Percentiles rank a stretch among this genome's conserved stretches.
phyloP scores from a whole-genome alignment of 2,888 invertebrate species.

The Cerastis leucographa region DNA sequence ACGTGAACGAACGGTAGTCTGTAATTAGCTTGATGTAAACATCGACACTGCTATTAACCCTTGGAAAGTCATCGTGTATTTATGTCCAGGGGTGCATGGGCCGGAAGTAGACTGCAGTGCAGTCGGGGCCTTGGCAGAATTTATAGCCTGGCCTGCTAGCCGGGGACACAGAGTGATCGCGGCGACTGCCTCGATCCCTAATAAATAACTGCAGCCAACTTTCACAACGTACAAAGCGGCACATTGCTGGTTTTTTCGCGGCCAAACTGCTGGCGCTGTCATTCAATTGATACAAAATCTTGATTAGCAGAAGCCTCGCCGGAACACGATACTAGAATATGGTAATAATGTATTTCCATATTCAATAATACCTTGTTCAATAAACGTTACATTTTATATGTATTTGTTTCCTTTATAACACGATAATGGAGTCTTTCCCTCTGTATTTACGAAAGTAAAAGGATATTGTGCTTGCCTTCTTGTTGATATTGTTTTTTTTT shows the following conservation, averaged over 20 bases:
- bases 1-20: neutral
- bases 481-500: conserved; percentile 58
- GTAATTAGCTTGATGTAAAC: conserved; percentile 49
- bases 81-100: conserved; percentile 78
- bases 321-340: conserved; percentile 35
- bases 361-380: conserved; percentile 43
- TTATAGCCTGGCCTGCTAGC: conserved; percentile 78
- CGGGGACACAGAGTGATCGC: conserved; percentile 80
- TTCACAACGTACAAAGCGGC: conserved; percentile 70
- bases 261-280: conserved; percentile 60
- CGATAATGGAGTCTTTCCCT: conserved; percentile 50
- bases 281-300: conserved; percentile 66
- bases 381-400: conserved; percentile 50
- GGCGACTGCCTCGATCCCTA: conserved; percentile 82
- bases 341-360: conserved; percentile 36
- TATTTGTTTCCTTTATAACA: conserved; percentile 47
- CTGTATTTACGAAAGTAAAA: conserved; percentile 51
- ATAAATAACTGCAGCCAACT: conserved; percentile 83
- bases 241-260: conserved; percentile 71
- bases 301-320: conserved; percentile 40
- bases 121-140: conserved; percentile 78
- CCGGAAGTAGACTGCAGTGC: conserved; percentile 81
- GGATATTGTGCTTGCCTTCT: conserved; percentile 36
- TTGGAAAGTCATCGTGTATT: conserved; percentile 78
- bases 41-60: conserved; percentile 56